Evolutionary conservation across 2,113 vertebrate species (phyloP), one percentile per base, ranked within the genome.

Genomic region (Apeltes quadracus): DNA sequence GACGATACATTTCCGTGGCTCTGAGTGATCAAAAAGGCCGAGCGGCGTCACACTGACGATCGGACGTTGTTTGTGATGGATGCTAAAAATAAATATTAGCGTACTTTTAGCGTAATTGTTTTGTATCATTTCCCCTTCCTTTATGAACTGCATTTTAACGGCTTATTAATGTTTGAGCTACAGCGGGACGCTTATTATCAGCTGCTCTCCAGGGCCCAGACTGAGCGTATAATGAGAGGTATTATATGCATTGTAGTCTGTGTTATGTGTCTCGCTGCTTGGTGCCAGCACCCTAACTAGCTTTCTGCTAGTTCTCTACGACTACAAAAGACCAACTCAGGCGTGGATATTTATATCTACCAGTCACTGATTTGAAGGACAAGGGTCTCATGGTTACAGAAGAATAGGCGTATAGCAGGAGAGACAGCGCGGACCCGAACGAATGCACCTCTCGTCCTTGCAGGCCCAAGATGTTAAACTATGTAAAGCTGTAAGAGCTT

Each of bases 261-360:
- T 74, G 58, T 81, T 68, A 74, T 84, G 48, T 53, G 54, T 80
- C 69, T 79, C n/a, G 15, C 69, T 66, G 71, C 51, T 58, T 54
- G 11, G 46, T 41, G 13, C 36, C n/a, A 46, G 56, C 50, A 23
- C 38, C 23, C 66, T 64, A 62, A 88, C 58, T 84, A 54, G 64
- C 69, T 82, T 86, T 86, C 69, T 86, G 87, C 85, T 86, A 62
- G n/a, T 29, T 67, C 12, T 61, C 43, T 61, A 0, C 53, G 6
- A 16, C 29, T 76, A 34, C 59, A 48, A 75, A 69, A 70, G 50
- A 55, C n/a, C 4, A 61, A 13, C 62, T 56, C 36, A 71, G 54
- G 46, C 23, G 8, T 61, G 15, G 66, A 72, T 85, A 82, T 86
- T 83, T 86, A 76, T 75, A 75, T 61, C 72, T 75, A 9, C 32